Evolutionary conservation across 1,140 invertebrate genomes (phyloP).

Genomic region (Cyphomyrmex costatus): DNA sequence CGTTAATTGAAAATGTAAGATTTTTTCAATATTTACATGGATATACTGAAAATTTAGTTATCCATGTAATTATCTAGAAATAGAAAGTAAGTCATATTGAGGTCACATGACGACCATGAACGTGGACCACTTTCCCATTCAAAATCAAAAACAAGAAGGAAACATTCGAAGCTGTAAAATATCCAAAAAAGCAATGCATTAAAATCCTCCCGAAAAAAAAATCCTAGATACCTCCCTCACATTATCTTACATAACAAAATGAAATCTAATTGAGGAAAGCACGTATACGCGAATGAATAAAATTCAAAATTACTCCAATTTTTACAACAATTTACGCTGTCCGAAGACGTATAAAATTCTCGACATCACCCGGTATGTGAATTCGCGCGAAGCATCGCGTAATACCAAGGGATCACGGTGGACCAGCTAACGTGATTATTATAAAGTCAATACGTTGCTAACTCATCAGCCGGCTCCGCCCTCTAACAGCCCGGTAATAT

Average conservation of each 20-base stretch:
- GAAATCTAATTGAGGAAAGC: neutral
- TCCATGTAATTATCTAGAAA: no score
- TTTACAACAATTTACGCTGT: neutral
- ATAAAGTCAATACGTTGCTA: conserved; percentile 87
- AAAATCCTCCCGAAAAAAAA: no score
- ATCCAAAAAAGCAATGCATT: no score
- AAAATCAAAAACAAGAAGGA: no score
- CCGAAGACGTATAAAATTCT: neutral
- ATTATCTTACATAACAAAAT: neutral
- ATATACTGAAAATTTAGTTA: no score
- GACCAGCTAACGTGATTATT: conserved; percentile 86
- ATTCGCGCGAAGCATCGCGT: conserved; percentile 78
- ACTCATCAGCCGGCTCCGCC: conserved; percentile 86
- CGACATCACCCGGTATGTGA: conserved; percentile 78
- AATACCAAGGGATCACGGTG: conserved; percentile 80
- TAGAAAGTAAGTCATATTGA: no score
- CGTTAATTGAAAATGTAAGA: no score
- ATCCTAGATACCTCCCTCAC: no score
- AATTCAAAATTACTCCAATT: neutral
- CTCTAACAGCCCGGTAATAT: conserved; percentile 87
- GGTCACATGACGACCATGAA: no score
- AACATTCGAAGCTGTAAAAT: no score
- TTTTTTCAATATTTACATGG: no score
- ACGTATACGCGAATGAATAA: neutral
- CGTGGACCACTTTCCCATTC: no score